These are phyloP conservation scores for Glomeris maerens DNA, from an alignment of 1,140 invertebrate genomes.

Conservation along the genomic window DNA sequence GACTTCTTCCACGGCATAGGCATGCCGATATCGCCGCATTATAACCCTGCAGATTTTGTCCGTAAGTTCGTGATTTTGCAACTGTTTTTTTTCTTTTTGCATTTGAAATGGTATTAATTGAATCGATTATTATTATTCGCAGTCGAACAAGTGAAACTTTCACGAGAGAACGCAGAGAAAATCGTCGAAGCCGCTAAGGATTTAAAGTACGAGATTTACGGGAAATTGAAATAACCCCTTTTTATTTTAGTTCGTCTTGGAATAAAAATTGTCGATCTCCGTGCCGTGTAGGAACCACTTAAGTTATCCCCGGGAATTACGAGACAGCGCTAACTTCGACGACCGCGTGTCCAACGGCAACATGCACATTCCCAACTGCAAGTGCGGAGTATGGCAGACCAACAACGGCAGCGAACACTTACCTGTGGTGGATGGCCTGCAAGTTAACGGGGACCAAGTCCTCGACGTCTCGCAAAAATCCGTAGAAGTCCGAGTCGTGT, in stretches of 20 bases:
- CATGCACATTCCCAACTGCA: too few relatives aligned
- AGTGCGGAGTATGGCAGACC: too few relatives aligned
- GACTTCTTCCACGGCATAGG: conserved; percentile 60
- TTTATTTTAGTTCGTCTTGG: too few relatives aligned
- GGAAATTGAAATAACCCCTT: conserved; percentile 7
- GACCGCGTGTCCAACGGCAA: too few relatives aligned
- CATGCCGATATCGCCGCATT: conserved; percentile 57
- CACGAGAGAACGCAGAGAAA: conserved; percentile 48
- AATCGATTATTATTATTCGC: conserved; percentile 24
- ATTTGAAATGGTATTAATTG: conserved; percentile 4
- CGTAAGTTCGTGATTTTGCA: conserved; percentile 40
- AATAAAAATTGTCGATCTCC: too few relatives aligned
- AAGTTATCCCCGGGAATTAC: too few relatives aligned
- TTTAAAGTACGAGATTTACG: conserved; percentile 32
- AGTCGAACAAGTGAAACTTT: conserved; percentile 65
- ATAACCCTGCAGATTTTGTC: conserved; percentile 77
- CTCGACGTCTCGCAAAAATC: conserved; percentile 6
- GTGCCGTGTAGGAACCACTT: too few relatives aligned
- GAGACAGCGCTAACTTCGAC: too few relatives aligned
- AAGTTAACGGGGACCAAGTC: too few relatives aligned
- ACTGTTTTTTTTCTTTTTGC: conserved; percentile 1
- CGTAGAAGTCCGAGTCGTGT: conserved; percentile 18
- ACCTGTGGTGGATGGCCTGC: too few relatives aligned
- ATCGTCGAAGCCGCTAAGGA: conserved; percentile 49
- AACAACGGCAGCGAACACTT: too few relatives aligned